Evolutionary conservation across 2,797 vertebrate species (phyloP).

Genomic region (Taeniopygia guttata): DNA sequence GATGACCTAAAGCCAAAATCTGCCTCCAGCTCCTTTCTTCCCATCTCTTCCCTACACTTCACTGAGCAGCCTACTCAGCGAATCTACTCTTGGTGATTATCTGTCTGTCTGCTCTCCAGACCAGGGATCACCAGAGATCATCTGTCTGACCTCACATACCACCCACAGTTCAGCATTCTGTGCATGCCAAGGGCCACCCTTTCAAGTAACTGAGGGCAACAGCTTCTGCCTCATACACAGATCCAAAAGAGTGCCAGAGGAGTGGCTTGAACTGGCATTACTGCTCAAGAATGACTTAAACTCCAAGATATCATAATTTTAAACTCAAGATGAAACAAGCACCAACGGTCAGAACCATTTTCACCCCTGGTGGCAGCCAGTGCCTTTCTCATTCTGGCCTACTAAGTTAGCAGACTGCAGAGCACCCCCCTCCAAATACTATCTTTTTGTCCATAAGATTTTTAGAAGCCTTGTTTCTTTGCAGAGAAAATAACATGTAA

Average conservation of each 20-base stretch:
- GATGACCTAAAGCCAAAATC: not conserved
- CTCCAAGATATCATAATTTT: not conserved
- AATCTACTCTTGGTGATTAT: not conserved
- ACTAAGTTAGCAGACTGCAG: not conserved
- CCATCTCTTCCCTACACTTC: not conserved
- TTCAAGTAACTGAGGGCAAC: too few relatives aligned
- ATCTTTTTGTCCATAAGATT: not conserved
- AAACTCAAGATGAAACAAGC: not conserved
- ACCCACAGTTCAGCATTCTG: not conserved
- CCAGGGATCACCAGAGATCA: not conserved
- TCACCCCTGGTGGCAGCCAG: not conserved
- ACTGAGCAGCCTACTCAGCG: not conserved
- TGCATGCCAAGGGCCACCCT: not conserved
- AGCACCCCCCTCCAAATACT: not conserved
- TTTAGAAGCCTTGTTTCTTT: not conserved
- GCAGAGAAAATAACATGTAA: not conserved
- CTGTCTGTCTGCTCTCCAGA: not conserved
- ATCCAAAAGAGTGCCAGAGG: fast-evolving
- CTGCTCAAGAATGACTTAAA: not conserved
- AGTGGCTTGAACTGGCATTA: not conserved
- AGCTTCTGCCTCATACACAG: not conserved
- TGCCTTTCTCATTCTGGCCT: not conserved
- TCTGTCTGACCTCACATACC: not conserved
- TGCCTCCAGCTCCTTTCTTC: not conserved
- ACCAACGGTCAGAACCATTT: not conserved